Percentiles rank a stretch among this genome's conserved stretches.
Evolutionary conservation across 2,113 vertebrate species (phyloP).

Genomic region (Regulus satrapa): DNA sequence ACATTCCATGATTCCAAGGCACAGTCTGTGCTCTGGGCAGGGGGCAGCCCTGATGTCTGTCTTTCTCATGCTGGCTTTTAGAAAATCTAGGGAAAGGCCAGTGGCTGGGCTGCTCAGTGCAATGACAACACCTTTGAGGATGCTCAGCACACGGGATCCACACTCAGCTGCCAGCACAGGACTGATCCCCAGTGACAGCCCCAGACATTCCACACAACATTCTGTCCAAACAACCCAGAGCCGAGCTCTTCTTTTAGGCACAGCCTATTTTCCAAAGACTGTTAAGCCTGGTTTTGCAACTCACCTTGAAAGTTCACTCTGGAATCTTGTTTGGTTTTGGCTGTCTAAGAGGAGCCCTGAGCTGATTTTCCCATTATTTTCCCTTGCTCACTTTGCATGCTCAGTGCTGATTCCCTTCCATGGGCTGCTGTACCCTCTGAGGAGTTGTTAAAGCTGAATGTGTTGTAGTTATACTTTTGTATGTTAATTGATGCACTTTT

Average conservation of each 20-base stretch:
- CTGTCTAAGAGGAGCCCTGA: neutral
- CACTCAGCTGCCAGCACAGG: neutral
- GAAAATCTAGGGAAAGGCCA: neutral
- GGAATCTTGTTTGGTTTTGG: neutral
- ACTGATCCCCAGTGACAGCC: neutral
- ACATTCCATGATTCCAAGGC: fast-evolving
- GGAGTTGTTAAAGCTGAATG: slow-evolving; percentile 49
- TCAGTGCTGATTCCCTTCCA: neutral
- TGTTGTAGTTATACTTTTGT: slow-evolving; percentile 52
- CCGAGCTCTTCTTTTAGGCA: neutral
- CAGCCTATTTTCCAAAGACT: neutral
- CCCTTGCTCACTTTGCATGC: neutral
- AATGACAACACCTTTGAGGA: neutral
- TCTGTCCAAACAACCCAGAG: neutral
- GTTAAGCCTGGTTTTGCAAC: neutral
- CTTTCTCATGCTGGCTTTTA: neutral
- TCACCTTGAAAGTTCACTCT: neutral
- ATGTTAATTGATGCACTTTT: slow-evolving; percentile 69
- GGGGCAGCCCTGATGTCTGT: no score
- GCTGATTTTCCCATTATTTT: neutral
- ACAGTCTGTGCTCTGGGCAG: neutral
- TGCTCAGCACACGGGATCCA: neutral
- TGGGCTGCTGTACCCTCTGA: neutral
- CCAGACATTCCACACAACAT: neutral
- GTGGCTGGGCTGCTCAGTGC: neutral